Conservation (phyloP, 2,113 vertebrate genomes). For the Hemichromis elongatus region DNA sequence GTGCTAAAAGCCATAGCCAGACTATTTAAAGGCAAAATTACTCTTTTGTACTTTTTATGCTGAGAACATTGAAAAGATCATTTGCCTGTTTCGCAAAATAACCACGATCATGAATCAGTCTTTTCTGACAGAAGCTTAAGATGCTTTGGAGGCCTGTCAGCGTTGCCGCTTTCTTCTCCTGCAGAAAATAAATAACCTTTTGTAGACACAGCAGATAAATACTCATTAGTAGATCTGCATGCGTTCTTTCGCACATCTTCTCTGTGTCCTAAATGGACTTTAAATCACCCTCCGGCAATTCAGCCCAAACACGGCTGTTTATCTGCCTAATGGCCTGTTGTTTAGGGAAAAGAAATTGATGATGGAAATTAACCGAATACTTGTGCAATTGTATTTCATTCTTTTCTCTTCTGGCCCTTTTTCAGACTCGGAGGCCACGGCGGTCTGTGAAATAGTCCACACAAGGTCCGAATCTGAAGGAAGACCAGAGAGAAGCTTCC, state of each 20-base stretch:
- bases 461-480: constrained; percentile 93
- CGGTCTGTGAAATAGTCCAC: constrained; percentile 91
- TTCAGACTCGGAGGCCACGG: constrained; percentile 84
- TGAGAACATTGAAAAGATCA: not conserved
- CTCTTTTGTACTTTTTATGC: not conserved
- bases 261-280: not conserved
- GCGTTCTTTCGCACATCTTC: not conserved
- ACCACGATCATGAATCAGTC: not conserved
- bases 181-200: not conserved
- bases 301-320: not conserved
- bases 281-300: not conserved
- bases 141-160: not conserved
- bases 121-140: not conserved
- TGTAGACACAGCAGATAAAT: not conserved
- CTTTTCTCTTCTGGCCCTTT: not conserved
- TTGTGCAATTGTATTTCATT: not conserved
- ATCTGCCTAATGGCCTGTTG: constrained; percentile 7
- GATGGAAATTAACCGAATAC: not conserved
- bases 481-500: constrained; percentile 90
- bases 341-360: not conserved
- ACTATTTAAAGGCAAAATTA: not conserved
- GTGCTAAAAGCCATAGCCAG: not conserved
- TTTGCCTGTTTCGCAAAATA: not conserved
- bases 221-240: not conserved
- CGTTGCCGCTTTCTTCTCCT: not conserved